Percentiles rank a stretch among this genome's conserved stretches.
Evolutionary conservation across 1,140 invertebrate species (phyloP).

Genomic region (Melitaea cinxia): DNA sequence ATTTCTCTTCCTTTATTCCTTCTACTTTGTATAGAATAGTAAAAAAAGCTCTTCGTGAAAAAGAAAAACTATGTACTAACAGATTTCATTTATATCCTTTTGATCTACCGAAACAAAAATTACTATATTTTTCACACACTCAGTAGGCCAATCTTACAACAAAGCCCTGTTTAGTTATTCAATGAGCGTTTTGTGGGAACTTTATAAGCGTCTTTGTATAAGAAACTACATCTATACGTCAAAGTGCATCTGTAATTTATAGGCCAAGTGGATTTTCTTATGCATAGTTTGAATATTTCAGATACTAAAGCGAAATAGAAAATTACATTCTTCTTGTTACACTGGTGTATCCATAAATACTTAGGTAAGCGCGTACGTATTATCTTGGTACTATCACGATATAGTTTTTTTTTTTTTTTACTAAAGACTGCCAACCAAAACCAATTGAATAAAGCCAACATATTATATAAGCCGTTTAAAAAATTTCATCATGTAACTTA

Average conservation of each 20-base stretch:
- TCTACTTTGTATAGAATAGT: too few relatives aligned
- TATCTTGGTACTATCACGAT: too few relatives aligned
- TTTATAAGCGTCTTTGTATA: constrained; percentile 69
- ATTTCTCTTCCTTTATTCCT: too few relatives aligned
- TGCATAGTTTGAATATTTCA: constrained; percentile 19
- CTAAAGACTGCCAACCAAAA: too few relatives aligned
- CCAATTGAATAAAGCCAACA: too few relatives aligned
- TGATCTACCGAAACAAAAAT: not conserved
- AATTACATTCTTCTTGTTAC: not conserved
- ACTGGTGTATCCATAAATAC: too few relatives aligned
- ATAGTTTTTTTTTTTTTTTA: too few relatives aligned
- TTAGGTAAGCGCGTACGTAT: too few relatives aligned
- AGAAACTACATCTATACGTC: constrained; percentile 69
- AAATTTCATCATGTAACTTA: too few relatives aligned
- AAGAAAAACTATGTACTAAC: not conserved
- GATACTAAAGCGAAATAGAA: not conserved
- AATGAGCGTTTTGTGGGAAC: constrained; percentile 69
- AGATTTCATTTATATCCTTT: not conserved
- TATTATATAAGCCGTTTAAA: too few relatives aligned
- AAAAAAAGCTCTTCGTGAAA: too few relatives aligned
- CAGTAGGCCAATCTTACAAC: constrained; percentile 40
- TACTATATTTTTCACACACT: not conserved
- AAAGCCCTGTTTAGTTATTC: constrained; percentile 69
- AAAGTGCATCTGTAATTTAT: constrained; percentile 62
- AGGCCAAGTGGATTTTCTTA: constrained; percentile 42